A percentile compares a stretch with the other conserved stretches of the same genome.
Conservation (phyloP, 2,888 invertebrate species). For the Brassicogethes aeneus region DNA sequence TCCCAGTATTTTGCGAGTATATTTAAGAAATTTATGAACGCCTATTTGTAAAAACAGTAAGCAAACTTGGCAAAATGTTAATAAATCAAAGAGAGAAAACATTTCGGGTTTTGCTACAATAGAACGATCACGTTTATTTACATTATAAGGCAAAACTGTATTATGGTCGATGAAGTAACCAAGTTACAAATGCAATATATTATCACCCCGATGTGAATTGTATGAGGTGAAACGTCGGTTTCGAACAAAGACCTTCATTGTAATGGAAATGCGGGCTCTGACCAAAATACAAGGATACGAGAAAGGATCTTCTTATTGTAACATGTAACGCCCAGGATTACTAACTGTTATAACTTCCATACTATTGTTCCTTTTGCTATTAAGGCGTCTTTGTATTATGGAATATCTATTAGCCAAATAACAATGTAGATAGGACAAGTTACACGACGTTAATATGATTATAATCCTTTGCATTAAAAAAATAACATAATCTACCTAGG, state of each 20-base stretch:
- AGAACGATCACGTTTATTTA: slow-evolving; percentile 1
- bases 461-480: no score
- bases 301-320: slow-evolving; percentile 1
- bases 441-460: slow-evolving; percentile 7
- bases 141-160: slow-evolving; percentile 2
- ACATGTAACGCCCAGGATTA: slow-evolving; percentile 14
- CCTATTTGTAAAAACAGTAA: no score
- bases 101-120: not conserved
- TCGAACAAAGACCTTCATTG: slow-evolving; percentile 3
- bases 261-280: slow-evolving; percentile 17
- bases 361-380: slow-evolving; percentile 20
- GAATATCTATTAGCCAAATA: slow-evolving; percentile 19
- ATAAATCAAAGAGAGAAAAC: not conserved
- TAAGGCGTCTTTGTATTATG: slow-evolving; percentile 23
- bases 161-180: slow-evolving; percentile 15
- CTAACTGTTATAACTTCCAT: slow-evolving; percentile 24
- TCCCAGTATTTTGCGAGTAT: no score
- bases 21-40: no score
- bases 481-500: no score
- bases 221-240: slow-evolving; percentile 16
- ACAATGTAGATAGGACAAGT: slow-evolving; percentile 13
- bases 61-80: no score
- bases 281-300: slow-evolving; percentile 2
- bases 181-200: slow-evolving; percentile 21
- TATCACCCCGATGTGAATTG: slow-evolving; percentile 21